These are phyloP conservation scores for Cantharis rustica DNA, from an alignment of 2,888 invertebrate genomes.

Conservation along the genomic window DNA sequence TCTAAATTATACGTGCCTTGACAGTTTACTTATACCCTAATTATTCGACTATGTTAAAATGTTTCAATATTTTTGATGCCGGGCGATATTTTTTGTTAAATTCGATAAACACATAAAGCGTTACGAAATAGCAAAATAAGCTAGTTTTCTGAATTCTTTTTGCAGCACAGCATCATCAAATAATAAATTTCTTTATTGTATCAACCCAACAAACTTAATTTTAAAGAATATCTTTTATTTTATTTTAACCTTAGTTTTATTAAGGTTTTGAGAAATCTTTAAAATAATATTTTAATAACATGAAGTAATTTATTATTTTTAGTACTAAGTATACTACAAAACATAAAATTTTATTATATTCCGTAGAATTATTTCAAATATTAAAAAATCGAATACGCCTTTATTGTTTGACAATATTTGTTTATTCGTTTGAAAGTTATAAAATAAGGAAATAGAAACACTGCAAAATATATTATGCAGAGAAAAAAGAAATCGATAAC, in stretches of 20 bases:
- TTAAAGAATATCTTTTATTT: neutral
- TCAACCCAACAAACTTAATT: neutral
- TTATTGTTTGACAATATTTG: neutral
- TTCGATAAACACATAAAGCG: neutral
- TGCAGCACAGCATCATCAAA: neutral
- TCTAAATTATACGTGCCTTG: constrained; percentile 36
- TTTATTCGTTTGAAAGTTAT: neutral
- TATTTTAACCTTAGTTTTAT: neutral
- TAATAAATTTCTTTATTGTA: neutral
- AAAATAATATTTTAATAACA: neutral
- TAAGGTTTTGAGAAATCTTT: neutral
- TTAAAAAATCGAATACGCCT: neutral
- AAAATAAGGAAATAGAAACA: neutral
- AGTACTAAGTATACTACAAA: neutral
- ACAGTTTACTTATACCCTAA: neutral
- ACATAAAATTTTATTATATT: neutral
- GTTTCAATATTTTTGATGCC: neutral
- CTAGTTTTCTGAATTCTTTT: neutral
- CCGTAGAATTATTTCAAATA: neutral
- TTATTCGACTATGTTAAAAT: neutral
- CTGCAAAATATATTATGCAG: neutral
- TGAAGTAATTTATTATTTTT: neutral
- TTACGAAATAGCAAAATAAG: neutral
- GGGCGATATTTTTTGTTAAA: neutral
- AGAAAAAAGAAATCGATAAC: neutral